Percentiles rank a stretch among this genome's conserved stretches.
Evolutionary conservation across 2,113 vertebrate genomes (phyloP).

Genomic region (Daubentonia madagascariensis): DNA sequence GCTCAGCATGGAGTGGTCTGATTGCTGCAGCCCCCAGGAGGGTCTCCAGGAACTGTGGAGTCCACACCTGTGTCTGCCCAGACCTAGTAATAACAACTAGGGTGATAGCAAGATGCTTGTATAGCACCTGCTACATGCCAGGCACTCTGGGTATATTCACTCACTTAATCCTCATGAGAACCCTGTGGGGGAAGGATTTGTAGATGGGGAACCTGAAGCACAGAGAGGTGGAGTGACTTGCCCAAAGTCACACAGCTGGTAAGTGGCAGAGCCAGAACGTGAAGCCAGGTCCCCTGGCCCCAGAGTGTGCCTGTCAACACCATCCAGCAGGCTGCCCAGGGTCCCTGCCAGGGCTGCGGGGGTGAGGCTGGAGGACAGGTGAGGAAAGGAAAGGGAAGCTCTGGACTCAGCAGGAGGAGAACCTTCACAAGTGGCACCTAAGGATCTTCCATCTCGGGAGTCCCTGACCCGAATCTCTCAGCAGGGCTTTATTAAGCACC

Average conservation of each 20-base stretch:
- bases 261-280: neutral
- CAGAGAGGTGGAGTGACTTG: neutral
- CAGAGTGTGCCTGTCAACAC: too few relatives aligned
- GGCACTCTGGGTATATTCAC: accelerated
- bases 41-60: neutral
- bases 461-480: neutral
- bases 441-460: neutral
- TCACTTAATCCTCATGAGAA: neutral
- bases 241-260: neutral
- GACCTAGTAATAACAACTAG: neutral
- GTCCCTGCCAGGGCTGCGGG: accelerated
- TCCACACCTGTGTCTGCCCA: neutral
- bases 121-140: neutral
- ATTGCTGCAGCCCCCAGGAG: neutral
- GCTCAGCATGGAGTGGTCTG: neutral
- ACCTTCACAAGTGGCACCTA: neutral
- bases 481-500: neutral
- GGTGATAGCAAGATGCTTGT: neutral
- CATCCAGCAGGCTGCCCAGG: neutral
- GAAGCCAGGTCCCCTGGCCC: neutral
- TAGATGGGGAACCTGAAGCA: neutral
- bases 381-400: neutral
- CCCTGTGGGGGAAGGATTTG: neutral
- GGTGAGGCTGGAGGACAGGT: neutral
- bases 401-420: too few relatives aligned